Evolutionary conservation across 30 jellyfish, hydroid and myxozoan species (phyloP), one percentile per base, ranked within the genome.

Genomic region (Cassiopea xamachana): DNA sequence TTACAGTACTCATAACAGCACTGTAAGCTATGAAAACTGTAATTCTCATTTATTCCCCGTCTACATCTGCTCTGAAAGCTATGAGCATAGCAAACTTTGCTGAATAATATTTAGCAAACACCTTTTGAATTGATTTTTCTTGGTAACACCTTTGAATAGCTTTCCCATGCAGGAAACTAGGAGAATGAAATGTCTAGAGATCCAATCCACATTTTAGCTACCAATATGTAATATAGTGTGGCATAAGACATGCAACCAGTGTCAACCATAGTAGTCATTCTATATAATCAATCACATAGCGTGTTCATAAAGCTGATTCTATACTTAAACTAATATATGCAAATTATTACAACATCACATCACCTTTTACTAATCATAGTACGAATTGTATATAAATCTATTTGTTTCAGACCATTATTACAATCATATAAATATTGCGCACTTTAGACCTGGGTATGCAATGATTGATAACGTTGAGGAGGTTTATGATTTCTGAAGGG

Each of bases 371-470:
- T 55, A 55, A 55, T 55, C 64, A 55, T 10, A 3, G 7, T 55
- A 3, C 64, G 64, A 55, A 55, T 55, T 17, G 7, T 17, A 75
- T 19, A 75, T 19, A 75, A 75, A 17, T 69, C 48, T 69, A 17
- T 39, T 19, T 81, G 71, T 84, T 84, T 94, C 61, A 78, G 74
- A 18, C 60, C 48, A 48, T 14, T n/a, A 4, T 47, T 48, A 16
- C 47, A n/a, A 48, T 17, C 75, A 4, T 47, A 76, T 75, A 1
- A 10, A 43, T 1, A 48, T 85, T 19, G 59, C 12, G 64, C 64
- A 55, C 64, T 55, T 55, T 55, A 55, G 64, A 55, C 64, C 64
- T 55, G 12, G 12, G 64, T 55, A 55, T 10, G 12, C 64, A 55
- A 55, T 55, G 64, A 55, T 55, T 55, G 0, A 55, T 55, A 55